Evolutionary conservation across 2,888 invertebrate species (phyloP), one percentile per base, ranked within the genome.

Genomic region (Amorpha juglandis): DNA sequence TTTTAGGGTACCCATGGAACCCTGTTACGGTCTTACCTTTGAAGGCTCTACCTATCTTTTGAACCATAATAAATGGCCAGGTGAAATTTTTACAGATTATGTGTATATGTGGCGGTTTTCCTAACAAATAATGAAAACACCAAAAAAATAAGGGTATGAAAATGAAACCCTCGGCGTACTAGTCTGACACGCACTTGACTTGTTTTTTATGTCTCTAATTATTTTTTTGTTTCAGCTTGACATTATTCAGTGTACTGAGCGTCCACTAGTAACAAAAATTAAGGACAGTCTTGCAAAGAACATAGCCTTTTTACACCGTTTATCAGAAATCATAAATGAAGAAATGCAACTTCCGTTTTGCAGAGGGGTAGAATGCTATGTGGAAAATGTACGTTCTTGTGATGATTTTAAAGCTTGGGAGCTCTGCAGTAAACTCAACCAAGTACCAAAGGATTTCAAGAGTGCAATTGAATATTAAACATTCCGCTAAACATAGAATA

Each of bases 361-460:
- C 7, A 82, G 92, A 70, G 94, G 93, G 42, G 88, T 93, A 12
- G 90, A 92, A 74, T 93, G 87, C 71, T 94, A 85, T 69, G 72
- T 93, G 8, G 90, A 93, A 67, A 89, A 85, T 73, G 80, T 93
- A 21, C 81, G 93, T 48, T 84, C 90, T 27, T 85, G 88, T 70
- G 92, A 91, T 75, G 93, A 93, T 69, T 92, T 89, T 71, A 91
- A 92, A 71, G 93, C 93, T 55, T 94, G 93, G 93, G 90, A 90
- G 70, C 78, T 91, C 1, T 88, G 91, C 73, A 88, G 92, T 55
- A 91, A 90, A 78, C 86, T 88, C 65, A 83, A 86, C 68, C 89
- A 92, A 73, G 66, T 89, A 80, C 92, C 94, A 74, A 90, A 92
- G 74, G 91, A 91, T 71, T 93, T 93, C 69, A 90, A 89, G 73